Percentiles rank a stretch among this genome's conserved stretches.
These are phyloP conservation scores for Lepisosteus osseus DNA, from an alignment of 2,113 vertebrate genomes.

Conservation along the genomic window DNA sequence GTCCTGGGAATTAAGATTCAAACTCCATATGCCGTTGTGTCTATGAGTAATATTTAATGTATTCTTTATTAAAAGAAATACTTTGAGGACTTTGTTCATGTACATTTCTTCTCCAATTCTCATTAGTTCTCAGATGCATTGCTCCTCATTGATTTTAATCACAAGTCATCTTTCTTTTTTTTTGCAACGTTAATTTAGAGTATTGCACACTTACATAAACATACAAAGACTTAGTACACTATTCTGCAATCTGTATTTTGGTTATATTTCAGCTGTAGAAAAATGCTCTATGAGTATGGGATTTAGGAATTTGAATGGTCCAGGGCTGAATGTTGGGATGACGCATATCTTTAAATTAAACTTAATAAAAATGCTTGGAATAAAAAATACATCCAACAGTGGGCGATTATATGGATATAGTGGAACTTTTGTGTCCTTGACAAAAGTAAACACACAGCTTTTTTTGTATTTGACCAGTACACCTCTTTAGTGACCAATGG, in stretches of 20 bases:
- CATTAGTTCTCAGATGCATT: slow-evolving; percentile 1
- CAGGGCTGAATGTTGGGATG: no score
- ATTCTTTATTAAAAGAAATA: slow-evolving; percentile 19
- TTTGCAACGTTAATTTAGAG: slow-evolving; percentile 14
- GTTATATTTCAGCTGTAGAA: background rate
- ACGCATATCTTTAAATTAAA: no score
- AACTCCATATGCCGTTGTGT: background rate
- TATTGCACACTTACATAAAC: slow-evolving; percentile 12
- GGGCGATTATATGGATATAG: no score
- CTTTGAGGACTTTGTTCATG: background rate
- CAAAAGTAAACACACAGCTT: no score
- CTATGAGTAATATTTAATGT: slow-evolving; percentile 2
- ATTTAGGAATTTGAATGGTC: no score
- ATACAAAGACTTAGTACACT: slow-evolving; percentile 11
- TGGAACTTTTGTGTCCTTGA: no score
- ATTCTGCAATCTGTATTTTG: slow-evolving; percentile 12
- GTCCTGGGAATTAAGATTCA: background rate
- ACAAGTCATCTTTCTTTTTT: slow-evolving; percentile 12
- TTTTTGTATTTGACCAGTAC: no score
- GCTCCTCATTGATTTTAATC: background rate
- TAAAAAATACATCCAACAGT: no score
- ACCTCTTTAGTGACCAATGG: no score
- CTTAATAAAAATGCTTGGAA: no score
- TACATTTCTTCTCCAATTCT: background rate
- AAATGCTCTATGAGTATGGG: no score